Percentiles rank a stretch among this genome's conserved stretches.
These are phyloP conservation scores for Drosophila nr. fundita DNA, from an alignment of 2,888 invertebrate species.

Conservation along the genomic window DNA sequence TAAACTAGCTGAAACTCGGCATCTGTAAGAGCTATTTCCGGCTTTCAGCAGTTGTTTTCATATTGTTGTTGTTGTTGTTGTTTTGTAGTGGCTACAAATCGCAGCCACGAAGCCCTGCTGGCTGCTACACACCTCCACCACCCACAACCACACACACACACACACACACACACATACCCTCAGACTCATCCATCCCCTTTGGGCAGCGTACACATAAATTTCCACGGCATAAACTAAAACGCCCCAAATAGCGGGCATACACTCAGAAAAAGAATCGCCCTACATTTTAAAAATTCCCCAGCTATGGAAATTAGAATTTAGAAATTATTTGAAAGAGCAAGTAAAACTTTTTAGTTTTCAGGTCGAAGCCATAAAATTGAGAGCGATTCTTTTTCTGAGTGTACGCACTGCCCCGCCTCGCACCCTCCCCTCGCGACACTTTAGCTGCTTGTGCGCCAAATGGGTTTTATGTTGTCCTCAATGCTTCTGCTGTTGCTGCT, in stretches of 20 bases:
- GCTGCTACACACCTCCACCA: conserved; percentile 22
- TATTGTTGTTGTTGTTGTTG: conserved; percentile 44
- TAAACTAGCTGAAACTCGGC: conserved; percentile 43
- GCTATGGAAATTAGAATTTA: too few relatives aligned
- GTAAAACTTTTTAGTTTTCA: not conserved
- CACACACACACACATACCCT: conserved; percentile 26
- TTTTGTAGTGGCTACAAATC: conserved; percentile 45
- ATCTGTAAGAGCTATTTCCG: conserved; percentile 44
- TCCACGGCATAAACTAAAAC: conserved; percentile 57
- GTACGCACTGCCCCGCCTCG: not conserved
- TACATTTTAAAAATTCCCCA: not conserved
- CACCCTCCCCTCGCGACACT: conserved; percentile 29
- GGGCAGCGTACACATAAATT: conserved; percentile 47
- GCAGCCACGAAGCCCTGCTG: conserved; percentile 43
- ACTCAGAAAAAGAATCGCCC: not conserved
- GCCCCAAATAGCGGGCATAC: conserved; percentile 43
- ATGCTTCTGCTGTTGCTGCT: not conserved
- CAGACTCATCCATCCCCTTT: not conserved
- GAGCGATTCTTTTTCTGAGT: not conserved
- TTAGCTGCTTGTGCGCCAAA: conserved; percentile 71
- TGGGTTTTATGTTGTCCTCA: conserved; percentile 68
- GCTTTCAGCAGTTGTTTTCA: conserved; percentile 38
- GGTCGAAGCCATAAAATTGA: not conserved
- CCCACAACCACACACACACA: not conserved
- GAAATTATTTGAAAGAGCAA: not conserved